Percentiles rank a stretch among this genome's conserved stretches.
Evolutionary conservation across 2,888 invertebrate species (phyloP).

Genomic region (Eilema griseolum): DNA sequence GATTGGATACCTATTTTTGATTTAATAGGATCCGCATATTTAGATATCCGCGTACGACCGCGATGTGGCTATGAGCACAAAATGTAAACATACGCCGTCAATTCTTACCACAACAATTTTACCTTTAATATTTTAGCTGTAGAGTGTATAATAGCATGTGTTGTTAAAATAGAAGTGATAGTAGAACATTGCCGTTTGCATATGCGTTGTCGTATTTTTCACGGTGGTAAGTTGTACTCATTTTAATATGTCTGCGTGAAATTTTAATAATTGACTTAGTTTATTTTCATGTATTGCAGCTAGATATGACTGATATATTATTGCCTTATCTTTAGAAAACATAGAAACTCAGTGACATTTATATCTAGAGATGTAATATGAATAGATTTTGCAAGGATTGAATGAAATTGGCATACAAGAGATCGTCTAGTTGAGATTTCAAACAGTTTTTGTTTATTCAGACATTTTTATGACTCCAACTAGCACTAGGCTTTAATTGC

Average conservation of each 20-base stretch:
- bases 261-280: constrained; percentile 51
- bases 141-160: constrained; percentile 23
- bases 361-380: constrained; percentile 7
- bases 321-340: constrained; percentile 37
- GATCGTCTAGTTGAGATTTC: neutral
- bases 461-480: neutral
- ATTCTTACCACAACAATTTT: constrained; percentile 12
- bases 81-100: constrained; percentile 26
- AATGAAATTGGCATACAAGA: neutral
- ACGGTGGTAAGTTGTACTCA: constrained; percentile 36
- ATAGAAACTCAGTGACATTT: neutral
- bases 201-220: constrained; percentile 39
- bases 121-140: constrained; percentile 14
- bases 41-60: constrained; percentile 62
- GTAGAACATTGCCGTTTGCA: constrained; percentile 24
- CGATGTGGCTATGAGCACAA: constrained; percentile 29
- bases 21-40: constrained; percentile 68
- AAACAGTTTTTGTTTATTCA: too few relatives aligned
- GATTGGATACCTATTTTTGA: constrained; percentile 81
- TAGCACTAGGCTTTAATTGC: neutral
- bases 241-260: constrained; percentile 48
- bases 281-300: constrained; percentile 19
- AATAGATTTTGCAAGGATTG: constrained; percentile 1
- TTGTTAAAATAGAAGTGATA: constrained; percentile 34
- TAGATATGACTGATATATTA: constrained; percentile 33